phyloP scores from a whole-genome alignment of 1,140 invertebrate species.

The Caenorhabditis inopinata region DNA sequence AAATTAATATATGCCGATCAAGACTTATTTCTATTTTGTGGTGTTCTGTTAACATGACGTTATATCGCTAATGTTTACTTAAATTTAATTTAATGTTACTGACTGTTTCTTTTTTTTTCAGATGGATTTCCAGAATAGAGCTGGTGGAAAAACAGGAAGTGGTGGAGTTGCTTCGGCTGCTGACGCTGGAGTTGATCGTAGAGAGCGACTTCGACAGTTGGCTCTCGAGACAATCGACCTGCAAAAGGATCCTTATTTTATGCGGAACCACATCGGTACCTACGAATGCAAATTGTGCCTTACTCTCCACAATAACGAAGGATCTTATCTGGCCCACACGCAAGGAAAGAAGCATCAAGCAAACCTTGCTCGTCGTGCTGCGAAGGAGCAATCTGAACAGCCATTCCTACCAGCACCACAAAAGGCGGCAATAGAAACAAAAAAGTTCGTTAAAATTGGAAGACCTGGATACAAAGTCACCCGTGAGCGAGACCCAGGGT shows the following conservation, averaged over 20 bases:
- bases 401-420: slow-evolving; percentile 74
- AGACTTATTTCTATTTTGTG: too few relatives aligned
- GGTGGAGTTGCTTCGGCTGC: slow-evolving; percentile 98
- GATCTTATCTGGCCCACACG: slow-evolving; percentile 97
- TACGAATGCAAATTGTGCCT: slow-evolving; percentile 99
- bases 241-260: slow-evolving; percentile 98
- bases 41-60: too few relatives aligned
- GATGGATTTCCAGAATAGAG: slow-evolving; percentile 96
- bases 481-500: slow-evolving; percentile 92
- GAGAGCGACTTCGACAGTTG: slow-evolving; percentile 89
- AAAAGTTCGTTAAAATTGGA: slow-evolving; percentile 99
- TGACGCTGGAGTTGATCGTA: slow-evolving; percentile 91
- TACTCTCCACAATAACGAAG: slow-evolving; percentile 98
- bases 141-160: slow-evolving; percentile 95
- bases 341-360: slow-evolving; percentile 99
- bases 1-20: too few relatives aligned
- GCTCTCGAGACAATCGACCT: slow-evolving; percentile 97
- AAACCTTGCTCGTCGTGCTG: slow-evolving; percentile 92
- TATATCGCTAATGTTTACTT: neutral
- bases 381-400: slow-evolving; percentile 93
- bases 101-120: slow-evolving; percentile 12
- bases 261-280: slow-evolving; percentile 96
- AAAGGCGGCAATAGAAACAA: slow-evolving; percentile 68
- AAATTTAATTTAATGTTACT: neutral
- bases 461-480: slow-evolving; percentile 92